Percentiles rank a stretch among this genome's conserved stretches.
phyloP scores from a whole-genome alignment of 2,888 invertebrate genomes.

The Petrolisthes cinctipes region DNA sequence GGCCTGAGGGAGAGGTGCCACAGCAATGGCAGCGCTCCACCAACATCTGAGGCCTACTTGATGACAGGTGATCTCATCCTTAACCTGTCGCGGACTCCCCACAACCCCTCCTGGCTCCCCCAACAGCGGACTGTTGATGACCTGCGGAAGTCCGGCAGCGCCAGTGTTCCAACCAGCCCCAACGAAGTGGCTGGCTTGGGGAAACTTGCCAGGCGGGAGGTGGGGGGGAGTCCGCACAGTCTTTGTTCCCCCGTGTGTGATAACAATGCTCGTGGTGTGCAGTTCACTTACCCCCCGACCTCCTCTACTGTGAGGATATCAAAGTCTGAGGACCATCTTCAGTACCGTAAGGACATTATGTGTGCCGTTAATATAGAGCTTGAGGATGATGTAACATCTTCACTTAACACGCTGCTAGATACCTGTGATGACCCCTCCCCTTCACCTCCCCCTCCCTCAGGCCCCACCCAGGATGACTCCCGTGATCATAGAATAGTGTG shows the following conservation, averaged over 20 bases:
- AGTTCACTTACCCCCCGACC: slow-evolving; percentile 68
- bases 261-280: slow-evolving; percentile 55
- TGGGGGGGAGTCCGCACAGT: slow-evolving; percentile 62
- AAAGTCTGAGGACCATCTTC: slow-evolving; percentile 91
- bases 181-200: slow-evolving; percentile 70
- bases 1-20: slow-evolving; percentile 23
- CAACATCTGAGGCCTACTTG: slow-evolving; percentile 89
- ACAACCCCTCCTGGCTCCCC: slow-evolving; percentile 74
- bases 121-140: slow-evolving; percentile 67
- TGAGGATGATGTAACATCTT: slow-evolving; percentile 93
- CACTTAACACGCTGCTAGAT: slow-evolving; percentile 89
- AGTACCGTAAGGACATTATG: slow-evolving; percentile 82
- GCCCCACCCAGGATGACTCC: slow-evolving; percentile 31
- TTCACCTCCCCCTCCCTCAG: slow-evolving; percentile 36
- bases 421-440: slow-evolving; percentile 71
- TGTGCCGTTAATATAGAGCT: slow-evolving; percentile 91
- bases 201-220: slow-evolving; percentile 48
- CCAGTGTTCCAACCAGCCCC: slow-evolving; percentile 78
- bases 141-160: slow-evolving; percentile 51
- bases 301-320: slow-evolving; percentile 86
- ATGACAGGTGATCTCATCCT: slow-evolving; percentile 98
- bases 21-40: slow-evolving; percentile 44
- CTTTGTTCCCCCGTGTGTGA: slow-evolving; percentile 61
- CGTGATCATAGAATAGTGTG: slow-evolving; percentile 77
- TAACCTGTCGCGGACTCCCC: slow-evolving; percentile 87